Percentiles rank a stretch among this genome's conserved stretches.
Conservation (phyloP, 2,113 vertebrate genomes). For the Sinocyclocheilus rhinocerous region DNA sequence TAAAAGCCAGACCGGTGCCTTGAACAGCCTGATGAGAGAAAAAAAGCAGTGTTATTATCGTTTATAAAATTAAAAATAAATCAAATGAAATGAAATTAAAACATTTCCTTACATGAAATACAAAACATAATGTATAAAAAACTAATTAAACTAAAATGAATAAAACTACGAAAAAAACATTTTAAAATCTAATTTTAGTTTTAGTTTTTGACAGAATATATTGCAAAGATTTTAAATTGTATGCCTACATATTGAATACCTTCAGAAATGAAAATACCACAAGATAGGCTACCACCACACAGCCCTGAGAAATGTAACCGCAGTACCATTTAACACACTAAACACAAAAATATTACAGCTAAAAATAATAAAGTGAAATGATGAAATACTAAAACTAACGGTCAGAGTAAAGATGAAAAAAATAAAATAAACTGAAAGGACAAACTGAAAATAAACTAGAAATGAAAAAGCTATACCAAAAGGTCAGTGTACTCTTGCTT, state of each 20-base stretch:
- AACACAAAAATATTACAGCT: background rate
- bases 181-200: background rate
- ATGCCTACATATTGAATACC: background rate
- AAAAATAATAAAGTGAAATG: background rate
- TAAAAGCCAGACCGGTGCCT: slow-evolving; percentile 98
- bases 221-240: background rate
- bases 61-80: background rate
- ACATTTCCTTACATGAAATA: background rate
- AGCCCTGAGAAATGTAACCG: no score
- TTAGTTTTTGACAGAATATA: background rate
- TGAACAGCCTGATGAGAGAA: slow-evolving; percentile 85
- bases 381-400: background rate
- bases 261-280: no score
- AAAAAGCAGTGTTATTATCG: background rate
- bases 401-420: background rate
- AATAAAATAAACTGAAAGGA: no score
- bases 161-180: background rate
- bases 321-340: no score
- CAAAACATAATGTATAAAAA: background rate
- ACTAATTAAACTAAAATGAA: background rate
- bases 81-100: background rate
- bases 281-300: no score
- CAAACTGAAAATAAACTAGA: background rate
- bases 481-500: no score
- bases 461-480: background rate